phyloP scores from a whole-genome alignment of 2,113 vertebrate genomes.

The Meleagris gallopavo region DNA sequence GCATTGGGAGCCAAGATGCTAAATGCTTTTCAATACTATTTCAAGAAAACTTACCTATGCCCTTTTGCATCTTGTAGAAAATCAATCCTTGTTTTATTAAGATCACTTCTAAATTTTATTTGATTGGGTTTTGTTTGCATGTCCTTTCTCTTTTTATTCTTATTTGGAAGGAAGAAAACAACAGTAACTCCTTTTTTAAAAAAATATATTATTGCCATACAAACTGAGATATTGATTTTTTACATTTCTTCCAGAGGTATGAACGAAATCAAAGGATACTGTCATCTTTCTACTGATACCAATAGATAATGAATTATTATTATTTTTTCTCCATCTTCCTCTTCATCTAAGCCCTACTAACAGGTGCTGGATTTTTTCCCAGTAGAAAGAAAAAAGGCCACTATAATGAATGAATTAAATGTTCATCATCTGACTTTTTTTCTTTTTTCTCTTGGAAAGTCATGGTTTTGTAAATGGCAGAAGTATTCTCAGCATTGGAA shows the following conservation, averaged over 20 bases:
- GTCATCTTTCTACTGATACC: background rate
- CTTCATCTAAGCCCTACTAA: background rate
- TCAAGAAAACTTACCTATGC: background rate
- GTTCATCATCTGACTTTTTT: slow-evolving; percentile 1
- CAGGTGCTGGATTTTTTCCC: slow-evolving; percentile 16
- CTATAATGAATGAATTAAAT: background rate
- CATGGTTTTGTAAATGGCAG: background rate
- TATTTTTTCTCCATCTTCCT: background rate
- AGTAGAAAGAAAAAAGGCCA: background rate
- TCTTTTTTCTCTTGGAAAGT: slow-evolving; percentile 14
- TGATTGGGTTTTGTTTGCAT: background rate
- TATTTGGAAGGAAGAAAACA: background rate
- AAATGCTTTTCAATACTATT: background rate
- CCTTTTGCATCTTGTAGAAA: background rate
- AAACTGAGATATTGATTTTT: slow-evolving; percentile 1
- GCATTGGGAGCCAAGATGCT: background rate
- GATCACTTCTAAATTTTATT: background rate
- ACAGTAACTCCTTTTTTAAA: background rate
- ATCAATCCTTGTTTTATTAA: background rate
- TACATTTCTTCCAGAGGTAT: background rate
- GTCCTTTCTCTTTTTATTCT: background rate
- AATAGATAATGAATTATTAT: slow-evolving; percentile 8
- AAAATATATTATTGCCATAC: background rate
- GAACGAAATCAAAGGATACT: slow-evolving; percentile 1
- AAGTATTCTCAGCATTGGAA: background rate